A percentile compares a stretch with the other conserved stretches of the same genome.
These are phyloP conservation scores for Diadegma fenestrale DNA, from an alignment of 2,888 invertebrate genomes.

Conservation along the genomic window DNA sequence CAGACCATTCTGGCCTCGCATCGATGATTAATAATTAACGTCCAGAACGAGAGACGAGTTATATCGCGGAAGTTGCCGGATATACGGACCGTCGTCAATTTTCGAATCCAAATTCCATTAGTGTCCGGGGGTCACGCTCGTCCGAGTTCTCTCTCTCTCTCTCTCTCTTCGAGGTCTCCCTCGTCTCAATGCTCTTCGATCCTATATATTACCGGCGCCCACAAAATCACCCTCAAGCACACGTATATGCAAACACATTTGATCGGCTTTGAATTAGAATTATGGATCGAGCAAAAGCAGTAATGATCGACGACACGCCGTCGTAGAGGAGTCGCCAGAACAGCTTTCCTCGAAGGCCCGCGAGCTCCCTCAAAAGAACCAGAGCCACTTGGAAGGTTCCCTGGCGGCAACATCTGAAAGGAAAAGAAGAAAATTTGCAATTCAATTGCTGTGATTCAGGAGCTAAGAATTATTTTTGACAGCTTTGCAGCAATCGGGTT, in stretches of 20 bases:
- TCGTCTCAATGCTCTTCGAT: not conserved
- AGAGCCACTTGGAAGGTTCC: not conserved
- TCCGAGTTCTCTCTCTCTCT: not conserved
- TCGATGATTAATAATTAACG: slow-evolving; percentile 57
- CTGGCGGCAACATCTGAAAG: too few species aligned
- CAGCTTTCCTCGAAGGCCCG: not conserved
- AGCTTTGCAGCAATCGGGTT: slow-evolving; percentile 28
- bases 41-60: not conserved
- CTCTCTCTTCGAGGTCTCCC: not conserved
- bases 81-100: slow-evolving; percentile 44
- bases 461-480: slow-evolving; percentile 6
- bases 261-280: not conserved
- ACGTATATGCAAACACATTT: not conserved
- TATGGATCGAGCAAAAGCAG: not conserved
- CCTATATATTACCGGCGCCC: not conserved
- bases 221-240: not conserved
- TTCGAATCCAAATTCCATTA: slow-evolving; percentile 47
- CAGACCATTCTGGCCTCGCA: not conserved
- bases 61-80: not conserved
- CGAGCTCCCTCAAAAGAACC: not conserved
- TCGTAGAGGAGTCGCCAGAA: not conserved
- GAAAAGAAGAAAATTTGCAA: not conserved
- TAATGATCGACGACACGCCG: not conserved
- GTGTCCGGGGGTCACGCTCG: not conserved
- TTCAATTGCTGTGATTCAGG: not conserved